Conservation (phyloP, 1,140 invertebrate genomes). For the Amyelois transitella region DNA sequence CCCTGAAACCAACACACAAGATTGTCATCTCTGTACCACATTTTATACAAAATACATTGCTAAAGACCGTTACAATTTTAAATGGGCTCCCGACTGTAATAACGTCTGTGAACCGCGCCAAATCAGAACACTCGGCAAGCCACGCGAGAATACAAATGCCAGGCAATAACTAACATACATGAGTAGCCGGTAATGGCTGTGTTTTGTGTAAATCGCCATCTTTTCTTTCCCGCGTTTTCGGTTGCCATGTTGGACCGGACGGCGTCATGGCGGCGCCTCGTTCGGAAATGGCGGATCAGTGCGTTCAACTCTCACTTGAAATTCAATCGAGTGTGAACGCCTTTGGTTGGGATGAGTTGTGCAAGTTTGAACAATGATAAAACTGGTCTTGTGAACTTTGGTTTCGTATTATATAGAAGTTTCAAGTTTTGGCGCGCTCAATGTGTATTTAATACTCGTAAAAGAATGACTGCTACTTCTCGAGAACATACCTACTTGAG, state of each 20-base stretch:
- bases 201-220: constrained; percentile 30
- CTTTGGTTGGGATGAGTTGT: constrained; percentile 19
- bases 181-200: constrained; percentile 33
- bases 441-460: too few species aligned
- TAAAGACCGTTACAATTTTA: background rate
- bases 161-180: constrained; percentile 33
- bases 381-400: background rate
- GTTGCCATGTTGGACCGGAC: constrained; percentile 39
- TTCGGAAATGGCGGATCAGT: constrained; percentile 34
- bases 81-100: background rate
- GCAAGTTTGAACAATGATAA: background rate
- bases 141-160: constrained; percentile 20
- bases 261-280: constrained; percentile 48
- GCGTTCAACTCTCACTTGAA: constrained; percentile 45
- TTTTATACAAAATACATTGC: constrained; percentile 16
- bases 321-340: constrained; percentile 55
- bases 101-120: background rate
- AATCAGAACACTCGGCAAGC: background rate
- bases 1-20: constrained; percentile 11
- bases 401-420: too few species aligned
- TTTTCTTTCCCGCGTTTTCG: constrained; percentile 24
- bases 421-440: background rate
- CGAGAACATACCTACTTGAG: too few species aligned
- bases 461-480: too few species aligned
- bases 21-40: constrained; percentile 9